A percentile compares a stretch with the other conserved stretches of the same genome.
These are phyloP conservation scores for Dysidea cf. avara DNA, from an alignment of 37 sponge, comb jelly and placozoan species.

Conservation along the genomic window DNA sequence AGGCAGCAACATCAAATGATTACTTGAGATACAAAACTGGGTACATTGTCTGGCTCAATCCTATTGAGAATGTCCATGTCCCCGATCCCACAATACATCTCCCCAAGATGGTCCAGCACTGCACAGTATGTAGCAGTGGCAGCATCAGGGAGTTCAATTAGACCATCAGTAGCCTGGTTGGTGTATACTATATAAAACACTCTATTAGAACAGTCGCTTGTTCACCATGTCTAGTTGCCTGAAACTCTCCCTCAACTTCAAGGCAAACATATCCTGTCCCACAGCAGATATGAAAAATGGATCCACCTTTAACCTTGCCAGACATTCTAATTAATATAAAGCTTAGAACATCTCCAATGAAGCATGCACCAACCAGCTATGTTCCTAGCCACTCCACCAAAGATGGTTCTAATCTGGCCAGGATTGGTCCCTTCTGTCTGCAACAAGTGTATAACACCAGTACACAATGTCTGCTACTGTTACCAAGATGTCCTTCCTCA, in stretches of 20 bases:
- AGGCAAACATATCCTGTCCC: conserved; percentile 73
- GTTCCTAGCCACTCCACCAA: conserved; percentile 86
- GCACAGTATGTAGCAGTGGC: conserved; percentile 80
- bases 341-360: not conserved
- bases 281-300: conserved; percentile 80
- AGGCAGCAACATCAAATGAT: not conserved
- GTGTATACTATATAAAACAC: not conserved
- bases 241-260: conserved; percentile 27
- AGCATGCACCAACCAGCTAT: conserved; percentile 19
- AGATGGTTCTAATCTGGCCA: conserved; percentile 48
- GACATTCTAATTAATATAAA: conserved; percentile 63
- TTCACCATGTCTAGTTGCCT: conserved; percentile 53
- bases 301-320: conserved; percentile 54
- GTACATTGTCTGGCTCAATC: conserved; percentile 49
- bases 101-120: conserved; percentile 68
- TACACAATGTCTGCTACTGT: no score
- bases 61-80: conserved; percentile 66
- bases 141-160: conserved; percentile 2
- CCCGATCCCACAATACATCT: conserved; percentile 66
- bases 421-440: conserved; percentile 65
- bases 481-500: conserved; percentile 9
- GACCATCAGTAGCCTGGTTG: conserved; percentile 43
- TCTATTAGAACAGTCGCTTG: not conserved
- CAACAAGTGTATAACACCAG: no score
- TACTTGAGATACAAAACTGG: not conserved